phyloP scores from a whole-genome alignment of 2,113 vertebrate genomes.

The Petroica traversi region DNA sequence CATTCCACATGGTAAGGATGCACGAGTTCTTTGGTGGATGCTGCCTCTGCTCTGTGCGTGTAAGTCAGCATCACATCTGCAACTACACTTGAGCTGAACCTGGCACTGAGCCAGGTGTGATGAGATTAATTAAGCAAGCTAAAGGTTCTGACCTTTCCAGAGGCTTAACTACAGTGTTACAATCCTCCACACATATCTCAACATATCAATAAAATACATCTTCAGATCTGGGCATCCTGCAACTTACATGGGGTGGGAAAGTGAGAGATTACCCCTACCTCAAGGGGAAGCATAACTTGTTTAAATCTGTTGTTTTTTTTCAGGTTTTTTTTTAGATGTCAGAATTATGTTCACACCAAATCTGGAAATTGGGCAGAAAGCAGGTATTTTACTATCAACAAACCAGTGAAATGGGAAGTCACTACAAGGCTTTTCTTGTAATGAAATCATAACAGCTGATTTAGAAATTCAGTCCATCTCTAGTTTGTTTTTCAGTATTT shows the following conservation, averaged over 20 bases:
- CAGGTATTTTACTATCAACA: not conserved
- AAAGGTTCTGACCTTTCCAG: not conserved
- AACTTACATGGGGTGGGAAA: not conserved
- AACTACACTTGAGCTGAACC: not conserved
- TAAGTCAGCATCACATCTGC: not conserved
- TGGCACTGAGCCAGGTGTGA: not conserved
- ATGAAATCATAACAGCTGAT: not conserved
- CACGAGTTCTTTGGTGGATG: not conserved
- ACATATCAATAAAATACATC: not conserved
- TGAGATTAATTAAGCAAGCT: not conserved
- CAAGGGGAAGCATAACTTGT: not conserved
- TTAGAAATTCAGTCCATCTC: not conserved
- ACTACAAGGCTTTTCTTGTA: not conserved
- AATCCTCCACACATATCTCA: not conserved
- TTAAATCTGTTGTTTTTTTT: not conserved
- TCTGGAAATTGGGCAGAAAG: not conserved
- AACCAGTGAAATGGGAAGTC: not conserved
- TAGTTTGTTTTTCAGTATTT: not conserved
- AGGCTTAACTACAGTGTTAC: not conserved
- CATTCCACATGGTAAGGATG: not conserved
- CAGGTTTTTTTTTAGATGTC: not conserved
- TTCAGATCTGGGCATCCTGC: not conserved
- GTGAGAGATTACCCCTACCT: not conserved
- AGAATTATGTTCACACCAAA: not conserved
- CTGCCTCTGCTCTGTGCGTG: not conserved